phyloP scores from a whole-genome alignment of 2,888 invertebrate genomes.

The Antheraea yamamai region DNA sequence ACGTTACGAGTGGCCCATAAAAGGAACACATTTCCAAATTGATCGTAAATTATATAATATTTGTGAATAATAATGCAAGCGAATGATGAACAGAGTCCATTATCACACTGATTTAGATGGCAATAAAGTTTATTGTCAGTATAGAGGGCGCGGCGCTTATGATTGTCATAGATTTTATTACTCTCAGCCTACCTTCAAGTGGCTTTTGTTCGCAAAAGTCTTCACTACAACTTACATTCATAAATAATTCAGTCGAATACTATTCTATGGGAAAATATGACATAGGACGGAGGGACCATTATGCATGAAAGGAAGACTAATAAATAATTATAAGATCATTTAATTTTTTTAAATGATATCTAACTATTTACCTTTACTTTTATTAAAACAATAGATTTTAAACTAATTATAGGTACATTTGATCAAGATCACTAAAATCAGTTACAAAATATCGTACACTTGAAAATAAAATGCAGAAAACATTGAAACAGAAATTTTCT shows the following conservation, averaged over 20 bases:
- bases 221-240: neutral
- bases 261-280: neutral
- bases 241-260: neutral
- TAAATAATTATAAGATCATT: too few relatives aligned
- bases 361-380: too few relatives aligned
- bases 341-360: too few relatives aligned
- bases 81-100: constrained; percentile 48
- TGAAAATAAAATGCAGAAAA: too few relatives aligned
- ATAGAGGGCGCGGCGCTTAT: constrained; percentile 19
- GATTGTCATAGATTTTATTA: constrained; percentile 11
- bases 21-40: constrained; percentile 71
- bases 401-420: too few relatives aligned
- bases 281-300: too few relatives aligned
- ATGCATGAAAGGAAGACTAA: too few relatives aligned
- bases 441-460: too few relatives aligned
- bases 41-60: constrained; percentile 66
- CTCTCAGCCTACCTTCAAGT: neutral
- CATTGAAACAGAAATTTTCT: too few relatives aligned
- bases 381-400: too few relatives aligned
- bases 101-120: constrained; percentile 42
- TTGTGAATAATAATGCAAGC: constrained; percentile 50
- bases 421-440: too few relatives aligned
- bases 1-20: constrained; percentile 45
- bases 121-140: constrained; percentile 48
- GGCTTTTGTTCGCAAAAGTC: neutral